Evolutionary conservation across 2,113 vertebrate species (phyloP).

Genomic region (Paracanthobrama guichenoti): DNA sequence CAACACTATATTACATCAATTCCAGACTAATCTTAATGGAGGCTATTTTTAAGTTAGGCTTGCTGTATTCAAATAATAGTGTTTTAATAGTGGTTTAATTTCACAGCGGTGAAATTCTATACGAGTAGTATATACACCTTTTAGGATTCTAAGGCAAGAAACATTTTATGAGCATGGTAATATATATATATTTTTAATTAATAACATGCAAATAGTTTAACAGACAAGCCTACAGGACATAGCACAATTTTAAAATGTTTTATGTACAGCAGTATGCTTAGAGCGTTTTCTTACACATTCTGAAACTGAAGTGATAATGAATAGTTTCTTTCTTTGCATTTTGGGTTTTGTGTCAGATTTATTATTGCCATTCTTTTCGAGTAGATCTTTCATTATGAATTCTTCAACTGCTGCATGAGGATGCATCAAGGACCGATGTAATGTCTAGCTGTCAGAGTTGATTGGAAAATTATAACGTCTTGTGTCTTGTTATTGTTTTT

Average conservation of each 20-base stretch:
- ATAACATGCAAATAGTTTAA: background rate
- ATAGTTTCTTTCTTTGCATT: background rate
- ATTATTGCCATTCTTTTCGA: background rate
- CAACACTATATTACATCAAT: too few species aligned
- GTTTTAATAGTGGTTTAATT: too few species aligned
- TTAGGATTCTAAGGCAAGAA: background rate
- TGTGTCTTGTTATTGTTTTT: slow-evolving; percentile 40
- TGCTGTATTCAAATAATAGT: too few species aligned
- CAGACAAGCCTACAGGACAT: background rate
- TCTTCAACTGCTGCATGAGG: background rate
- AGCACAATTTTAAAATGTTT: background rate
- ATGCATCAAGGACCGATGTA: background rate
- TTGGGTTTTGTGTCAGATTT: background rate
- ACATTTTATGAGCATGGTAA: background rate
- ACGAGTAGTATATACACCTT: background rate
- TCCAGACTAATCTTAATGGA: too few species aligned
- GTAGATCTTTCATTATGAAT: background rate
- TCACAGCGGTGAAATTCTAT: background rate
- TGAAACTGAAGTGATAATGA: background rate
- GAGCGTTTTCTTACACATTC: background rate
- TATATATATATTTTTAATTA: background rate
- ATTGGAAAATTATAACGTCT: slow-evolving; percentile 12
- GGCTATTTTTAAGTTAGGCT: too few species aligned
- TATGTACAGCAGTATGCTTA: background rate
- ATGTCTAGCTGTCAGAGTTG: slow-evolving; percentile 16